Base-by-base conservation (phyloP, 2,888 invertebrate genomes). In the Agriopis leucophaearia region DNA sequence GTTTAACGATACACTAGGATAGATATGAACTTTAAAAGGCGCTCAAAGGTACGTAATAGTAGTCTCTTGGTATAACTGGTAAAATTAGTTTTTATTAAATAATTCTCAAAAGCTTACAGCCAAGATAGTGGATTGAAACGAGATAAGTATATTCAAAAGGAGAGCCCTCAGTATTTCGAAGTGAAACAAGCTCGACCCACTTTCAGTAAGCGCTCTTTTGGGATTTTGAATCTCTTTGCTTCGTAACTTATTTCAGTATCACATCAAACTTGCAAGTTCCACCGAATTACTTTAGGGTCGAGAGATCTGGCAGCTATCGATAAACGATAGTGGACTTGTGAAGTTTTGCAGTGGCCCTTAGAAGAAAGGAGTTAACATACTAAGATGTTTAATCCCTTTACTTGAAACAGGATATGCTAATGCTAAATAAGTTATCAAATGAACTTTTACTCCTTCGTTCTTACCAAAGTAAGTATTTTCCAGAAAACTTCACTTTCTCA, bases 201-300 rank as follows among this genome's bases (percentile, higher is more conserved):
- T 83, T 82, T 77, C 78, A 69, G 69, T 76, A 79, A 81, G 81
- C 79, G 76, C 80, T 77, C 83, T 84, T 83, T 80, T 75, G 83
- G 81, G 84, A 82, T 80, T 80, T 79, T 76, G 78, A 80, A 80
- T 78, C 79, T 79, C 76, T 73, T 74, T 71, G 70, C 76, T 71
- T 77, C 74, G 76, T 78, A 85, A 84, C 80, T 83, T 84, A 80
- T 81, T 81, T 77, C 75, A 77, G 79, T 83, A 81, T 79, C 78
- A 72, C 80, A 81, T 80, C 77, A 81, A 83, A 83, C 80, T 83
- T 79, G 76, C 74, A 76, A 81, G 78, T 78, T 80, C 73, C 76
- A 67, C 71, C 73, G 78, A 80, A 84, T 80, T 77, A 81, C 76
- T 79, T 82, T 76, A 66, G 72, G 64, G 69, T 56, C 58, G 50